These are phyloP conservation scores for Fulmarus glacialis DNA, from an alignment of 2,113 vertebrate genomes.

Conservation along the genomic window DNA sequence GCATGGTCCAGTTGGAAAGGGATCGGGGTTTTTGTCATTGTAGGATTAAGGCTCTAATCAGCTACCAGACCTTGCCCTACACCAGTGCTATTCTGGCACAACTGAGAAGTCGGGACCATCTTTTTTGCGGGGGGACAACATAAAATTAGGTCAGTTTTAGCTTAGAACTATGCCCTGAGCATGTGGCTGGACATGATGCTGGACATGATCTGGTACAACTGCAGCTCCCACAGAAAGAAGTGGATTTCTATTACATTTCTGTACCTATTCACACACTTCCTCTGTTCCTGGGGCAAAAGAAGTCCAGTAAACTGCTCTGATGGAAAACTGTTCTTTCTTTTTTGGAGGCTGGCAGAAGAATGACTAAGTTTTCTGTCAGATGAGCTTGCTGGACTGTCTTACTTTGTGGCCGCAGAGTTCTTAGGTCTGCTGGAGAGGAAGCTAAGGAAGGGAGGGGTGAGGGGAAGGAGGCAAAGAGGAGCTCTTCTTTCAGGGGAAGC, in stretches of 20 bases:
- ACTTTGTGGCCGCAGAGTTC: not conserved
- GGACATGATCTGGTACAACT: not conserved
- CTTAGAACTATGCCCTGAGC: not conserved
- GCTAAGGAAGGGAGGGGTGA: not conserved
- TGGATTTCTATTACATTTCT: not conserved
- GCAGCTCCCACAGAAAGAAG: not conserved
- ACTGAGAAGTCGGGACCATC: not conserved
- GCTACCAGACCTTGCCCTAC: not conserved
- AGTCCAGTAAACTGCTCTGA: not conserved
- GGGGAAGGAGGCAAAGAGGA: not conserved
- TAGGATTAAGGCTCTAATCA: not conserved
- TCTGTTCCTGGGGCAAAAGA: not conserved
- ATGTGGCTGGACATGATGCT: not conserved
- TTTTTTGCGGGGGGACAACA: fast-evolving
- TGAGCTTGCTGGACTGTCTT: not conserved
- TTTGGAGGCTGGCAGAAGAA: not conserved
- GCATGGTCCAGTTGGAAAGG: not conserved
- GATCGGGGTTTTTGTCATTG: not conserved
- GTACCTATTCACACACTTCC: not conserved
- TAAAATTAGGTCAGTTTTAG: not conserved
- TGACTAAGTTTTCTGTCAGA: not conserved
- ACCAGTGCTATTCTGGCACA: not conserved
- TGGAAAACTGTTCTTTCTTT: not conserved
- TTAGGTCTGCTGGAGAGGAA: not conserved
- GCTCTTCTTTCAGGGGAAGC: not conserved